Base-by-base conservation (phyloP, 2,888 invertebrate species). In the Alloscopus bannaensis region DNA sequence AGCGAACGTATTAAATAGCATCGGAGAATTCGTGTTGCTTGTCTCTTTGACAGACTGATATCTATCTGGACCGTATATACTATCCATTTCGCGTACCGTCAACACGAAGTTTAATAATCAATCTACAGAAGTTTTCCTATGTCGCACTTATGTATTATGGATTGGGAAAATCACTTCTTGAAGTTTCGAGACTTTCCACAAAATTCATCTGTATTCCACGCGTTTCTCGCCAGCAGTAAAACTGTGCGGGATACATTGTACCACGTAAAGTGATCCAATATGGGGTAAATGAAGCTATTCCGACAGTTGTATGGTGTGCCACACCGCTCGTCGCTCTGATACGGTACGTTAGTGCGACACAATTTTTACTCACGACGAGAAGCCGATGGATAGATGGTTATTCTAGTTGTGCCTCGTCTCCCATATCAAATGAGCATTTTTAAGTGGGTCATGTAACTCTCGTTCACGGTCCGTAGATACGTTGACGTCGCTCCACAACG, bases 171-270 rank as follows among this genome's bases (percentile, higher is more conserved):
- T 68, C 68, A 68, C 68, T 68, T 68, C 26, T 29, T 55, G 40
- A 68, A 68, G 20, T 55, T 55, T 68, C n/a, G 24, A 26, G 26
- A 26, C 36, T 52, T 28, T 52, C 36, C 47, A 65, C 24, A 18
- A 55, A 68, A 55, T 55, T 42, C 57, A 68, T 68, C 57, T 68
- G 31, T 68, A 68, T 68, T 68, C 68, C 40, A 40, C 36, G 40
- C 68, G 57, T 55, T 68, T 57, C 11, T 47, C 50, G 22, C 29
- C 24, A 13, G 13, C 1, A 47, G 47, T 47, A 65, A 47, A n/a
- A 47, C 20, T 47, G 2, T 26, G 11, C 47, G 24, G 29, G 4
- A 42, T 18, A 42, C 13, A 2, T n/a, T n/a, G n/a, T n/a, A n/a
- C n/a, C n/a, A n/a, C n/a, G n/a, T n/a, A n/a, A 47, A 47, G 47